Conservation (phyloP, 2,888 invertebrate species). For the Xestia xanthographa region DNA sequence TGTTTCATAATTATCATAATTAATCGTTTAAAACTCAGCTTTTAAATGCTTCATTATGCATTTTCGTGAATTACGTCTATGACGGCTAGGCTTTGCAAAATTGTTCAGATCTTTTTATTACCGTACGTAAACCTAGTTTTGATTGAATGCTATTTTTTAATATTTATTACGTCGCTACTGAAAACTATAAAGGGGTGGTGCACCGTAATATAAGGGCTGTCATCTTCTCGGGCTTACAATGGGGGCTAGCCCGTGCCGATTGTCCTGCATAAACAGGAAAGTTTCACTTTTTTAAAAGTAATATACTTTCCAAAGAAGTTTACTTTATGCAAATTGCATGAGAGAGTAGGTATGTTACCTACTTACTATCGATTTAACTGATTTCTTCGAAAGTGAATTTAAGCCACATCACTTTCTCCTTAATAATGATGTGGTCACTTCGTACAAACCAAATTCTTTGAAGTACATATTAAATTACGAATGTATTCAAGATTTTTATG, state of each 20-base stretch:
- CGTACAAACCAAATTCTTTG: not conserved
- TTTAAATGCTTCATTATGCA: constrained; percentile 37
- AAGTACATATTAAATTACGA: constrained; percentile 1
- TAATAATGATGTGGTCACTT: not conserved
- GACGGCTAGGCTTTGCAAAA: not conserved
- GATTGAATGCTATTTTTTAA: not conserved
- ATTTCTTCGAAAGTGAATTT: not conserved
- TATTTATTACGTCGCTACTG: not conserved
- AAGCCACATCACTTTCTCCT: constrained; percentile 5
- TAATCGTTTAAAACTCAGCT: constrained; percentile 26
- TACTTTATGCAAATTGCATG: constrained; percentile 14
- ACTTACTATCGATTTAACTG: not conserved
- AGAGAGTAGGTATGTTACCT: not conserved
- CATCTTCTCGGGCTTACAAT: not conserved
- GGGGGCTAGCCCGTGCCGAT: not conserved
- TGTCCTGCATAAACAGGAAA: constrained; percentile 10
- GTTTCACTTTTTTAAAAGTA: not conserved
- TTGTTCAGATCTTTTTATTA: constrained; percentile 6
- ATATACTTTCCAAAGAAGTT: not conserved
- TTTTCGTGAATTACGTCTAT: constrained; percentile 27
- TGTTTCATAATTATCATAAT: constrained; percentile 45
- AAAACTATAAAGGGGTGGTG: not conserved
- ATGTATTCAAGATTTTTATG: constrained; percentile 23
- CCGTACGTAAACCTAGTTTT: constrained; percentile 1
- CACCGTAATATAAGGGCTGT: not conserved